A percentile compares a stretch with the other conserved stretches of the same genome.
phyloP scores from a whole-genome alignment of 2,797 vertebrate species.

The Emydoidea blandingii region DNA sequence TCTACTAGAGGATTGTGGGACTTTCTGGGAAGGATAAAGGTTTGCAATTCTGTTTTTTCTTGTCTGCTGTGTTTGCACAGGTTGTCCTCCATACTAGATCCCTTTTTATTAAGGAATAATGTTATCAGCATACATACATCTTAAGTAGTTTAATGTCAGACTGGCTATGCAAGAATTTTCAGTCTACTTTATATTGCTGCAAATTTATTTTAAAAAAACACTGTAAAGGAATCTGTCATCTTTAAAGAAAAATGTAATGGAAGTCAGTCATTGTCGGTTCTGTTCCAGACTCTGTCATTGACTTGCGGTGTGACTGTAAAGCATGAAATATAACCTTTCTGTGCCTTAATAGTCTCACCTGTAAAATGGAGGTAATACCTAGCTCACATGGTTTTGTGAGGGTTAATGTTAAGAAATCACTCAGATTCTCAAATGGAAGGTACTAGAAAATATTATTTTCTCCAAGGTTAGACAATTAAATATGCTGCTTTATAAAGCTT shows the following conservation, averaged over 20 bases:
- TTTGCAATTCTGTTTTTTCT: neutral
- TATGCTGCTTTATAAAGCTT: neutral
- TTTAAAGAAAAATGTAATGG: neutral
- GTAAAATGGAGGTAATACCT: neutral
- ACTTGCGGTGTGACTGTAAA: neutral
- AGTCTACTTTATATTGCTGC: neutral
- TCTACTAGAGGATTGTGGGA: neutral
- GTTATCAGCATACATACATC: neutral
- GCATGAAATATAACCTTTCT: neutral
- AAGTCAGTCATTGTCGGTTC: neutral
- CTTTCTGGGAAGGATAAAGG: neutral
- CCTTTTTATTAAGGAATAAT: accelerated
- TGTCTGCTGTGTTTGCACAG: accelerated
- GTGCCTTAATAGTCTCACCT: neutral
- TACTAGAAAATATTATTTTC: neutral
- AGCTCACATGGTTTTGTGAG: neutral
- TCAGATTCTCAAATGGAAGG: neutral
- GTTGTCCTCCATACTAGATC: neutral
- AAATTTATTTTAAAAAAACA: neutral
- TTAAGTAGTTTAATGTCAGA: accelerated
- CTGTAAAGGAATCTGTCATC: neutral
- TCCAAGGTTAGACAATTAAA: neutral
- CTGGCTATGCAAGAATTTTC: neutral
- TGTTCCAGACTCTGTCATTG: neutral
- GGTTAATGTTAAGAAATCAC: neutral